Conservation (phyloP, 37 sponge, comb jelly and placozoan genomes). For the Corticium candelabrum region DNA sequence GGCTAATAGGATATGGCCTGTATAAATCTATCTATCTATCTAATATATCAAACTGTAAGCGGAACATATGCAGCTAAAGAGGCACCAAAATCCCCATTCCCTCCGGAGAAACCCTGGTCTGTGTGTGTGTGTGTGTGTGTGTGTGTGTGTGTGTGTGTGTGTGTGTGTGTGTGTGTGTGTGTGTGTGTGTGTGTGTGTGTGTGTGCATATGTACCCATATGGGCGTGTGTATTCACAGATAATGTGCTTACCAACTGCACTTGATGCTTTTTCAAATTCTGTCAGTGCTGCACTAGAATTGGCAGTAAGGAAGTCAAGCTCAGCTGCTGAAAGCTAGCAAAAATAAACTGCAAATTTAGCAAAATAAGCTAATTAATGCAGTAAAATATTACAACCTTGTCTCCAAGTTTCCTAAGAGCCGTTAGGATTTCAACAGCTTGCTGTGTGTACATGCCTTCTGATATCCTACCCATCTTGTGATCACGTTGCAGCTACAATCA, state of each 20-base stretch:
- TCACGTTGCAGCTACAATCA: slow-evolving; percentile 80
- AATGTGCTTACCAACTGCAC: slow-evolving; percentile 17
- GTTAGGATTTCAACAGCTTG: slow-evolving; percentile 80
- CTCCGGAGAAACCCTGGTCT: too few species aligned
- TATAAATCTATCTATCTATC: too few species aligned
- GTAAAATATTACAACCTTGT: slow-evolving; percentile 52
- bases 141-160: too few species aligned
- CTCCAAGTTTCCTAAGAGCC: slow-evolving; percentile 79
- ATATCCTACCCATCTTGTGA: slow-evolving; percentile 73
- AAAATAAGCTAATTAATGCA: slow-evolving; percentile 1
- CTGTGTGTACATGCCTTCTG: slow-evolving; percentile 53
- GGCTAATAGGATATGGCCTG: too few species aligned
- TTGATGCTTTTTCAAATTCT: slow-evolving; percentile 59
- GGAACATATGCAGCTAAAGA: too few species aligned
- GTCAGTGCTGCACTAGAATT: slow-evolving; percentile 68
- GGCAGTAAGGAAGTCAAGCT: slow-evolving; percentile 63
- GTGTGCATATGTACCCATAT: too few species aligned
- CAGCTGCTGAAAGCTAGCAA: slow-evolving; percentile 56
- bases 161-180: too few species aligned
- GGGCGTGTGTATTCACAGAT: too few species aligned
- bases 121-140: too few species aligned
- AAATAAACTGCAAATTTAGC: background rate
- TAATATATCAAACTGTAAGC: too few species aligned
- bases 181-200: too few species aligned
- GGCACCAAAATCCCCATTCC: too few species aligned